Conservation (phyloP, 2,797 vertebrate species). For the Bryconaethiops microstoma region DNA sequence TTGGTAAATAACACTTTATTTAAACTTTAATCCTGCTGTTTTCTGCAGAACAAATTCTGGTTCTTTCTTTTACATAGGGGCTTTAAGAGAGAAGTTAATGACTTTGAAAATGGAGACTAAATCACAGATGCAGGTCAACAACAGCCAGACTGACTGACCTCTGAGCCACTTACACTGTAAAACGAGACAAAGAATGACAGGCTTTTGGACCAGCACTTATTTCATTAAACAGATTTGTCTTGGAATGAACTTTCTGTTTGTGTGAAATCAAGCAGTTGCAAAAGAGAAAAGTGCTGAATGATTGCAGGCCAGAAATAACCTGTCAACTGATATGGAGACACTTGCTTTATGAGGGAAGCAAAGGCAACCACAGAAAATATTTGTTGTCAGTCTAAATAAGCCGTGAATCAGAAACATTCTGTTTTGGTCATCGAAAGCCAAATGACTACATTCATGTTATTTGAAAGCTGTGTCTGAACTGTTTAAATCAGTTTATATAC, state of each 20-base stretch:
- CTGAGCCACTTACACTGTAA: neutral
- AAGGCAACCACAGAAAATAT: neutral
- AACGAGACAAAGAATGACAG: neutral
- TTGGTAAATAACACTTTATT: conserved; percentile 65
- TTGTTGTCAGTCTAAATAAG: neutral
- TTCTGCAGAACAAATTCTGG: neutral
- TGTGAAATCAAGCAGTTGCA: neutral
- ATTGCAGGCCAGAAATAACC: conserved; percentile 29
- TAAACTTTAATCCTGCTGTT: neutral
- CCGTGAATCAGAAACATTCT: neutral
- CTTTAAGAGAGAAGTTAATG: neutral
- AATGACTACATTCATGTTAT: neutral
- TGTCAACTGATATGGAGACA: conserved; percentile 11
- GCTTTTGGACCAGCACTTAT: neutral
- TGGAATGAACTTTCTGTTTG: too few species aligned
- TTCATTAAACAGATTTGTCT: neutral
- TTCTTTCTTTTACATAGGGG: neutral
- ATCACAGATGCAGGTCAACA: conserved; percentile 4
- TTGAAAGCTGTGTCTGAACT: neutral
- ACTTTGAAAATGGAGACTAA: neutral
- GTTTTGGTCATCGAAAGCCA: neutral
- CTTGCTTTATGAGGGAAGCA: neutral
- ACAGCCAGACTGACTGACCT: conserved; percentile 35
- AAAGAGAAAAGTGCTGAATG: neutral
- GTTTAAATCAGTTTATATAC: neutral